Evolutionary conservation across 2,888 invertebrate genomes (phyloP), one percentile per base, ranked within the genome.

Genomic region (Hemicrepidius hirtus): DNA sequence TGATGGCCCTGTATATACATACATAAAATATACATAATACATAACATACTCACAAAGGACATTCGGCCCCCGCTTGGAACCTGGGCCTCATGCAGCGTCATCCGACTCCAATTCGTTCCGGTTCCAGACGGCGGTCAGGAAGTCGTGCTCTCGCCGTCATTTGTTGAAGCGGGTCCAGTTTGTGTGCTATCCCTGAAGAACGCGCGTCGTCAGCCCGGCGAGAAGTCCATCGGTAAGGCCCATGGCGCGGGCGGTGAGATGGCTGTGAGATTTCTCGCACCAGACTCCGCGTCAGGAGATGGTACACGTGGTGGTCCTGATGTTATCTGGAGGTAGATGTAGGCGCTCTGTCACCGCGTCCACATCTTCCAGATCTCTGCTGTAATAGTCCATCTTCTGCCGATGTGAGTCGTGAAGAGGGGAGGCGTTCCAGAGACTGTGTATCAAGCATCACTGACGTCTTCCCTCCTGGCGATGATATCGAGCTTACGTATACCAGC

Each of bases 401-500:
- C 13, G 44, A 7, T 44, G 16, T 3, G 2, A 3, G 3, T 44
- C 6, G 1, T 3, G 80, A 0, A 84, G 79, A n/a, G n/a, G n/a
- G n/a, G n/a, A n/a, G n/a, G n/a, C n/a, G n/a, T n/a, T n/a, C n/a
- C n/a, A n/a, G n/a, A n/a, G n/a, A n/a, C n/a, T n/a, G n/a, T n/a
- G n/a, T n/a, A n/a, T n/a, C n/a, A n/a, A n/a, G n/a, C n/a, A n/a
- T n/a, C n/a, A n/a, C n/a, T n/a, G n/a, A n/a, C n/a, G n/a, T n/a
- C n/a, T n/a, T n/a, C n/a, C n/a, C n/a, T n/a, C n/a, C n/a, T n/a
- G n/a, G n/a, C n/a, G n/a, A n/a, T n/a, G n/a, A n/a, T n/a, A n/a
- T n/a, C n/a, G n/a, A n/a, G n/a, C n/a, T n/a, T n/a, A n/a, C n/a
- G n/a, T n/a, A n/a, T n/a, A n/a, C n/a, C n/a, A n/a, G n/a, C n/a